These are phyloP conservation scores for Cryptocephalus primarius DNA, from an alignment of 2,888 invertebrate species.

Conservation along the genomic window DNA sequence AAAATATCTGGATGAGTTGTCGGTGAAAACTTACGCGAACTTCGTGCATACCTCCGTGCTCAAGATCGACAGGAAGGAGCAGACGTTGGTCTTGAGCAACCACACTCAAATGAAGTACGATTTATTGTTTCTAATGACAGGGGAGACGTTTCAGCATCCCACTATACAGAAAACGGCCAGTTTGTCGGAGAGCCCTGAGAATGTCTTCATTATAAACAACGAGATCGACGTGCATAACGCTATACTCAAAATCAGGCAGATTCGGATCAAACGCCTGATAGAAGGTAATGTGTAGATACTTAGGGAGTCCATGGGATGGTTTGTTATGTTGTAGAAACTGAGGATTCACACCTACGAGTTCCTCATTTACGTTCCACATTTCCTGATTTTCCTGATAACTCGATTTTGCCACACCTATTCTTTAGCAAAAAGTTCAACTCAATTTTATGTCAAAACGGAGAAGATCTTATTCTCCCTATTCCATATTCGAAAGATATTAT, in stretches of 20 bases:
- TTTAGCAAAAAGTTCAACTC: too few species aligned
- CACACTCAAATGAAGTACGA: constrained; percentile 40
- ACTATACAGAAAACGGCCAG: constrained; percentile 24
- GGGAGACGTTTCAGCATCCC: constrained; percentile 47
- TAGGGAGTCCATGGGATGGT: too few species aligned
- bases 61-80: constrained; percentile 32
- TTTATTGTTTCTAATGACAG: constrained; percentile 44
- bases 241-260: constrained; percentile 28
- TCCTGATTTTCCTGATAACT: too few species aligned
- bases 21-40: constrained; percentile 53
- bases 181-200: constrained; percentile 37
- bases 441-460: too few species aligned
- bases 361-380: too few species aligned
- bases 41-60: constrained; percentile 49
- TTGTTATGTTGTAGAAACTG: too few species aligned
- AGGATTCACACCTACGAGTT: too few species aligned
- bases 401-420: too few species aligned
- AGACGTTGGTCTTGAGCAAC: constrained; percentile 44
- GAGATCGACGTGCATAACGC: constrained; percentile 43
- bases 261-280: constrained; percentile 4
- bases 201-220: constrained; percentile 52
- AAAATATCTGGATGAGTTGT: constrained; percentile 44
- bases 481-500: too few species aligned
- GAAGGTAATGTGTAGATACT: too few species aligned
- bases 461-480: too few species aligned